These are phyloP conservation scores for Fopius arisanus DNA, from an alignment of 1,140 invertebrate genomes.

Conservation along the genomic window DNA sequence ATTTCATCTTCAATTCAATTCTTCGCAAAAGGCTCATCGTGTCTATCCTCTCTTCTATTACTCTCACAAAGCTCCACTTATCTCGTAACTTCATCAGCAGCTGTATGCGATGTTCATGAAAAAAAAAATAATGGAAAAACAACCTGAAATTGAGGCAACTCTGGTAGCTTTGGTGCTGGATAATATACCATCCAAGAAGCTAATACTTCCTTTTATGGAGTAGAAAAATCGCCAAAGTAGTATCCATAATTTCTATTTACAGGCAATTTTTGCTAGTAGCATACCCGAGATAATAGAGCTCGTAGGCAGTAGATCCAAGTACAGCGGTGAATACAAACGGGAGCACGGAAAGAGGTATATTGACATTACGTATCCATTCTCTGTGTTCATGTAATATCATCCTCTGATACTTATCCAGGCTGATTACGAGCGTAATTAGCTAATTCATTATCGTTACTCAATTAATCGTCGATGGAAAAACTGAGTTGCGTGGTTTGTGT, in stretches of 20 bases:
- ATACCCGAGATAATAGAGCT: conserved; percentile 99
- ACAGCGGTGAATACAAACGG: conserved; percentile 95
- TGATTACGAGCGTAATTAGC: neutral
- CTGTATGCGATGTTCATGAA: neutral
- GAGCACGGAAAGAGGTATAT: conserved; percentile 97
- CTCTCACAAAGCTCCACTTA: conserved; percentile 1
- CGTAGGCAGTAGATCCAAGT: conserved; percentile 97
- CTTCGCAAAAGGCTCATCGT: conserved; percentile 4
- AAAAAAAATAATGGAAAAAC: neutral
- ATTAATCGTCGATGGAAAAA: too few relatives aligned
- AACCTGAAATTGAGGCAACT: neutral
- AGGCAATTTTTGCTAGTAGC: conserved; percentile 97
- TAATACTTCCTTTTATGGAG: neutral
- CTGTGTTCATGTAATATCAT: neutral
- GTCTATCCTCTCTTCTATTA: neutral
- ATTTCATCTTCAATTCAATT: neutral
- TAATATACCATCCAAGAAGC: neutral
- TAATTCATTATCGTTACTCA: neutral
- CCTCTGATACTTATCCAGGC: neutral
- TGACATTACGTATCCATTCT: conserved; percentile 32
- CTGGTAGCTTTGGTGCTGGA: neutral
- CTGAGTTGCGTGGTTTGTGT: too few relatives aligned
- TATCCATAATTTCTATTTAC: conserved; percentile 68
- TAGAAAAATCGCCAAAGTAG: conserved; percentile 16
- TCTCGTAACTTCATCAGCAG: neutral